These are phyloP conservation scores for Actinostola sp. DNA, from an alignment of 92 coral and sea anemone species.

Conservation along the genomic window DNA sequence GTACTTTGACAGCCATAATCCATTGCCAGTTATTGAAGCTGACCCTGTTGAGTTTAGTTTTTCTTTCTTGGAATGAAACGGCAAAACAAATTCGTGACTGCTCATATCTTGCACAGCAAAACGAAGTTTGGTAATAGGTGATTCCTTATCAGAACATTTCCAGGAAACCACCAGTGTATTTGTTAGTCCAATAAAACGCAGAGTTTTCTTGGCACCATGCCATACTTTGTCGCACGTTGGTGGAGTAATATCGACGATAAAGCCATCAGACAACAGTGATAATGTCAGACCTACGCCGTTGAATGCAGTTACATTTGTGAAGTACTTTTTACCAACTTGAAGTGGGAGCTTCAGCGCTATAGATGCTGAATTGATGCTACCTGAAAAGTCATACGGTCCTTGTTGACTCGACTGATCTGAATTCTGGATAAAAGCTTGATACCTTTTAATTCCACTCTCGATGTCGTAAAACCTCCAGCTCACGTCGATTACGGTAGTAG, in stretches of 20 bases:
- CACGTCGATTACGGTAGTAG: conserved; percentile 15
- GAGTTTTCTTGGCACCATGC: conserved; percentile 31
- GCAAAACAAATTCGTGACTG: conserved; percentile 33
- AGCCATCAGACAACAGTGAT: conserved; percentile 64
- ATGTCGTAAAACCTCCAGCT: conserved; percentile 70
- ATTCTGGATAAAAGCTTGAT: conserved; percentile 35
- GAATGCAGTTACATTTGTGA: conserved; percentile 60
- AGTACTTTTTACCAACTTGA: conserved; percentile 51
- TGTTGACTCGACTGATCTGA: conserved; percentile 6
- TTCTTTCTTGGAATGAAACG: conserved; percentile 60
- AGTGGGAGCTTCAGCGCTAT: conserved; percentile 34
- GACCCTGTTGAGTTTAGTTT: conserved; percentile 43
- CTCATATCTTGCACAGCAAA: conserved; percentile 55
- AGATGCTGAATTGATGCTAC: conserved; percentile 22
- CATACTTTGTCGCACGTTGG: conserved; percentile 63
- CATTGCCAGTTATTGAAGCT: conserved; percentile 66
- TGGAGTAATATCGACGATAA: conserved; percentile 70
- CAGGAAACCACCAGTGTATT: conserved; percentile 52
- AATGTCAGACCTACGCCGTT: conserved; percentile 67
- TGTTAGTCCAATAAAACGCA: conserved; percentile 39
- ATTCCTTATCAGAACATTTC: conserved; percentile 71
- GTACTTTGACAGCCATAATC: conserved; percentile 41
- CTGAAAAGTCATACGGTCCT: conserved; percentile 44
- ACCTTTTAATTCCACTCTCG: conserved; percentile 62
- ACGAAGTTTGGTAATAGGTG: conserved; percentile 41